A percentile compares a stretch with the other conserved stretches of the same genome.
Evolutionary conservation across 2,888 invertebrate species (phyloP).

Genomic region (Clanis bilineata): DNA sequence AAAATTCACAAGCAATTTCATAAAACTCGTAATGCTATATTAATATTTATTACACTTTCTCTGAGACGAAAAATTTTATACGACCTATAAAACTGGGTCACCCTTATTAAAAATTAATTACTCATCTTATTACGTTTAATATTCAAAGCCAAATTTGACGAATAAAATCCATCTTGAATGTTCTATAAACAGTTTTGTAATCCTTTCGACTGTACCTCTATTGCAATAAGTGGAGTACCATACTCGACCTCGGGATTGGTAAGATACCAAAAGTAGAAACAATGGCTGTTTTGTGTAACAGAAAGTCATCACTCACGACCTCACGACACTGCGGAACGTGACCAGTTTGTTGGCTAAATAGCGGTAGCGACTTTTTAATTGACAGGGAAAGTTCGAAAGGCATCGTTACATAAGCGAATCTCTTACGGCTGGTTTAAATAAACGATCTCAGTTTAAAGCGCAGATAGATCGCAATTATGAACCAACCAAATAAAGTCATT

Average conservation of each 20-base stretch:
- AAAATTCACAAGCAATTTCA: too few relatives aligned
- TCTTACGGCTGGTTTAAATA: constrained; percentile 9
- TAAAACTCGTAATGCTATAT: not conserved
- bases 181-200: not conserved
- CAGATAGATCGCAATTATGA: too few relatives aligned
- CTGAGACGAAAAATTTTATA: not conserved
- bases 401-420: constrained; percentile 47
- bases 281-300: constrained; percentile 43
- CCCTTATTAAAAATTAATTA: too few relatives aligned
- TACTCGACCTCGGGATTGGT: constrained; percentile 29
- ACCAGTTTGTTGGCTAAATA: constrained; percentile 33
- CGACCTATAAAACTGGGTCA: not conserved
- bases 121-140: not conserved
- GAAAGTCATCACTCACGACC: constrained; percentile 42
- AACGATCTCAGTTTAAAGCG: too few relatives aligned
- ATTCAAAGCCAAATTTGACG: not conserved
- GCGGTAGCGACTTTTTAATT: constrained; percentile 55
- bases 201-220: constrained; percentile 3
- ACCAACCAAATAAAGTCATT: too few relatives aligned
- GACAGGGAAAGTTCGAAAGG: constrained; percentile 69
- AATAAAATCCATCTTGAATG: not conserved
- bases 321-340: constrained; percentile 32
- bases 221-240: constrained; percentile 16
- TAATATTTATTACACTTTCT: not conserved
- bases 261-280: constrained; percentile 39